These are phyloP conservation scores for Eupristina koningsbergeri DNA, from an alignment of 1,140 invertebrate genomes.

Conservation along the genomic window DNA sequence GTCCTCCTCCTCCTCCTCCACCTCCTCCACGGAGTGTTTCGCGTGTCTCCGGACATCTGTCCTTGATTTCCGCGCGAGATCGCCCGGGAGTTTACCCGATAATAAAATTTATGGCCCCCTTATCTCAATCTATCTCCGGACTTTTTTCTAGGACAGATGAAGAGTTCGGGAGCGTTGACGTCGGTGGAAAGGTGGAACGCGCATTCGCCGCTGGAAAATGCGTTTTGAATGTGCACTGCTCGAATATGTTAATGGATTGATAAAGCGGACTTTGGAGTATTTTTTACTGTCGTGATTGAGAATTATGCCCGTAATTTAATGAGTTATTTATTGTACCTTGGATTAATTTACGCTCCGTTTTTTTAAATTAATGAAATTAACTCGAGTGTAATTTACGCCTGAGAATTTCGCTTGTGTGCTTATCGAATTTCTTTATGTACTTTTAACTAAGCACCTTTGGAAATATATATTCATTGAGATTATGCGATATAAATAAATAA, in stretches of 20 bases:
- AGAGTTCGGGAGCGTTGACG: not conserved
- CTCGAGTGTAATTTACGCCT: not conserved
- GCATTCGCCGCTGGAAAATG: not conserved
- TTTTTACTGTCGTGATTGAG: not conserved
- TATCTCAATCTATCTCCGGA: not conserved
- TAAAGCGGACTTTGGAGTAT: not conserved
- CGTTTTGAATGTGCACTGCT: not conserved
- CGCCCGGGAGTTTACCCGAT: not conserved
- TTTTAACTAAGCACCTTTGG: too few relatives aligned
- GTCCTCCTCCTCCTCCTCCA: too few relatives aligned
- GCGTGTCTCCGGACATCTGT: constrained; percentile 1
- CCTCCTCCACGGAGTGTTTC: too few relatives aligned
- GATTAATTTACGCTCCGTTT: not conserved
- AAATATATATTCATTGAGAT: too few relatives aligned
- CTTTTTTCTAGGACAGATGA: not conserved
- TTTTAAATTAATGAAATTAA: not conserved
- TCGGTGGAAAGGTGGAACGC: not conserved
- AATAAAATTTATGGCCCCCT: constrained; percentile 36
- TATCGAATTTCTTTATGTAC: not conserved
- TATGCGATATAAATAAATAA: too few relatives aligned
- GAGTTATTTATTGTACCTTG: not conserved
- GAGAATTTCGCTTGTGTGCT: not conserved
- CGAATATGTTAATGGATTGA: constrained; percentile 23
- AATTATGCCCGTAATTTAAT: not conserved
- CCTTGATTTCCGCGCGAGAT: constrained; percentile 36